Conservation (phyloP, 2,797 vertebrate genomes). For the Sebastes ruberrimus region DNA sequence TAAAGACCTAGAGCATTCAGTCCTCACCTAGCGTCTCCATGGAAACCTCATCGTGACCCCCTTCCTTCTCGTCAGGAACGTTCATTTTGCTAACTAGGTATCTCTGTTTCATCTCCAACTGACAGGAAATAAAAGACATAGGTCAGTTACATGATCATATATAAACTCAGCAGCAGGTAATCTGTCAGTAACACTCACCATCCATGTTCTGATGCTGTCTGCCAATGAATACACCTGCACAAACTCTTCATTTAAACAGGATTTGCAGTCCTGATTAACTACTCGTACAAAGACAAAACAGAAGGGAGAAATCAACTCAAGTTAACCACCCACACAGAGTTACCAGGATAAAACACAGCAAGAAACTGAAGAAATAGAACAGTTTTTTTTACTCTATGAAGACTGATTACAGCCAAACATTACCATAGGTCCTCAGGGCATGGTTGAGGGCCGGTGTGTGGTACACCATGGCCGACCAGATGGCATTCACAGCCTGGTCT, state of each 20-base stretch:
- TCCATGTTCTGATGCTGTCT: conserved; percentile 97
- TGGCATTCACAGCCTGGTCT: conserved; percentile 96
- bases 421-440: conserved; percentile 91
- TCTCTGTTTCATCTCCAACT: conserved; percentile 99
- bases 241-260: conserved; percentile 89
- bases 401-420: conserved; percentile 20
- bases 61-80: conserved; percentile 83
- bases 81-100: conserved; percentile 87
- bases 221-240: conserved; percentile 91
- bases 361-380: neutral
- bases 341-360: neutral
- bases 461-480: conserved; percentile 97
- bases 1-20: no score
- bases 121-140: neutral
- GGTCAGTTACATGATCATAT: neutral
- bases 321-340: neutral
- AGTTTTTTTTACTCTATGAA: neutral
- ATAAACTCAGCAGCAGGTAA: neutral
- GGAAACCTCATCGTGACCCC: conserved; percentile 83
- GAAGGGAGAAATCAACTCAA: neutral
- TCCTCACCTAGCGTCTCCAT: conserved; percentile 91
- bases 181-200: conserved; percentile 84
- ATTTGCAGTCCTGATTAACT: conserved; percentile 89
- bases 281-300: conserved; percentile 57
- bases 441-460: conserved; percentile 92